Conservation (phyloP, 2,113 vertebrate genomes). For the Varanus komodoensis region DNA sequence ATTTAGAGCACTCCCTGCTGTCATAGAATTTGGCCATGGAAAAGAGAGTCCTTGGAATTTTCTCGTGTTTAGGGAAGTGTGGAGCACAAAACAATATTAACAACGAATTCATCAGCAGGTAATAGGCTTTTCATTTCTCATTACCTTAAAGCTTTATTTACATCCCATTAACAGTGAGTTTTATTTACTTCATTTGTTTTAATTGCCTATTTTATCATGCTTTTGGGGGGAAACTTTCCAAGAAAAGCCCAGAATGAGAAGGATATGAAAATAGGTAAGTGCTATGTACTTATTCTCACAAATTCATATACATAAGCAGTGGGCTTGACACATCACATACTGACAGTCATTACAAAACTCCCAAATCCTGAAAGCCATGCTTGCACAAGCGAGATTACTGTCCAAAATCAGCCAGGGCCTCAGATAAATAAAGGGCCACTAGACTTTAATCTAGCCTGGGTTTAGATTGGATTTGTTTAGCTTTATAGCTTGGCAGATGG, state of each 20-base stretch:
- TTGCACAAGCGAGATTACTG: slow-evolving; percentile 12
- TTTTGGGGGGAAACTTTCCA: background rate
- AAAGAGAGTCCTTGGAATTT: background rate
- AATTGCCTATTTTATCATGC: slow-evolving; percentile 31
- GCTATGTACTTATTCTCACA: slow-evolving; percentile 8
- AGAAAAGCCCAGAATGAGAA: background rate
- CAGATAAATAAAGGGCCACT: slow-evolving; percentile 36
- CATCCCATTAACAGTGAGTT: slow-evolving; percentile 40
- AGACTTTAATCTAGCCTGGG: slow-evolving; percentile 36
- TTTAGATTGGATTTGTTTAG: slow-evolving; percentile 44
- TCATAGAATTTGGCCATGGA: background rate
- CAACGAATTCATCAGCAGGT: slow-evolving; percentile 24
- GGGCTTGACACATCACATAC: slow-evolving; percentile 11
- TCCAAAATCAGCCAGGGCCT: slow-evolving; percentile 23
- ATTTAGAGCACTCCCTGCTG: background rate
- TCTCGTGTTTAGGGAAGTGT: background rate
- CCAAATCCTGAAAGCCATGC: slow-evolving; percentile 20
- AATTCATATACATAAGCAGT: background rate
- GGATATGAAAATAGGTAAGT: background rate
- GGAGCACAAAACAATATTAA: slow-evolving; percentile 11
- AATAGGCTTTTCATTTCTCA: slow-evolving; percentile 22
- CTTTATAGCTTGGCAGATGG: slow-evolving; percentile 51
- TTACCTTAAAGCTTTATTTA: slow-evolving; percentile 33
- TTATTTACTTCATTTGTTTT: slow-evolving; percentile 43
- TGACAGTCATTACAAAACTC: slow-evolving; percentile 32